These are phyloP conservation scores for Turdus rufiventris DNA, from an alignment of 2,113 vertebrate species.

Conservation along the genomic window DNA sequence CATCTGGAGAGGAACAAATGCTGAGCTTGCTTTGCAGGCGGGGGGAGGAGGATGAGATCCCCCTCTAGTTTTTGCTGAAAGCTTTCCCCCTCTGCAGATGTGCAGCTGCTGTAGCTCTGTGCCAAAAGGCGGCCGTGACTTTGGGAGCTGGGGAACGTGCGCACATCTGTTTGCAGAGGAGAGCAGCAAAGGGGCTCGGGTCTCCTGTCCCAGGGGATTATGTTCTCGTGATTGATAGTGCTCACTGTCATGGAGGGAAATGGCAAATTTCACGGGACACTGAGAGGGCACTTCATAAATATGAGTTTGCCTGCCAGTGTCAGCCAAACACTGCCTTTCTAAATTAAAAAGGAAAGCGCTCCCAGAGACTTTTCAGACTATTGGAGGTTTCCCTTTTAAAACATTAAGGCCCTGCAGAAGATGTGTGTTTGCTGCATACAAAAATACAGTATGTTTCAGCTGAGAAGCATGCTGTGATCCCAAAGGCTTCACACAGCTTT, in stretches of 20 bases:
- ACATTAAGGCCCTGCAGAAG: neutral
- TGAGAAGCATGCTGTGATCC: neutral
- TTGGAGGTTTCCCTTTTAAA: neutral
- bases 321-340: neutral
- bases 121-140: constrained; percentile 31
- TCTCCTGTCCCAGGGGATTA: neutral
- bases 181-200: neutral
- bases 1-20: constrained; percentile 40
- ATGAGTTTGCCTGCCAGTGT: neutral
- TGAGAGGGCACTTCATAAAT: neutral
- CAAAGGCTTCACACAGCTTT: neutral
- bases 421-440: neutral
- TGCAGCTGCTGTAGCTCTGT: constrained; percentile 32
- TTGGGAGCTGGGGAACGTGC: neutral
- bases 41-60: neutral
- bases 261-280: constrained; percentile 7
- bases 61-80: constrained; percentile 15
- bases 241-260: neutral
- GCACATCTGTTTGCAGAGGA: constrained; percentile 37
- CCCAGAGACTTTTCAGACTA: neutral
- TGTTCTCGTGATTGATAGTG: neutral
- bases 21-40: constrained; percentile 30
- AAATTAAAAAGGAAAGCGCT: neutral
- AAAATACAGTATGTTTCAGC: neutral
- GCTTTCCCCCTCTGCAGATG: constrained; percentile 47